phyloP scores from a whole-genome alignment of 1,140 invertebrate genomes.

The Episyrphus balteatus region DNA sequence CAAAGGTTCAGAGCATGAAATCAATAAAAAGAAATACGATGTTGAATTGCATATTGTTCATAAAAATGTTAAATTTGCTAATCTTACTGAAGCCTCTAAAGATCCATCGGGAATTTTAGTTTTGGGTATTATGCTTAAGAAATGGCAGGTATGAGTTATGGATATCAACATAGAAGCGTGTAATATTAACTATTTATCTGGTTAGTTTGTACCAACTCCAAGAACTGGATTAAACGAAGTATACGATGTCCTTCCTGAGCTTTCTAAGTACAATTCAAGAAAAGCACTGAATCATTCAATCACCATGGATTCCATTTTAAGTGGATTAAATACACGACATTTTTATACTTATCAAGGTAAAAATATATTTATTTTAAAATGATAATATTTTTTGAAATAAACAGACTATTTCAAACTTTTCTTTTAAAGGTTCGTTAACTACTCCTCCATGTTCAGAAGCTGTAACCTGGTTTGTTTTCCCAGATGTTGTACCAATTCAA shows the following conservation, averaged over 20 bases:
- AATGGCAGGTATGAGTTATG: not conserved
- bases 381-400: too few species aligned
- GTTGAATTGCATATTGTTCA: constrained; percentile 31
- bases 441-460: constrained; percentile 38
- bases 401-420: not conserved
- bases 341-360: too few species aligned
- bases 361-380: too few species aligned
- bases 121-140: constrained; percentile 20
- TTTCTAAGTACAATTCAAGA: too few species aligned
- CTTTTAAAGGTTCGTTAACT: constrained; percentile 68
- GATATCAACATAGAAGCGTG: not conserved
- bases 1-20: constrained; percentile 22
- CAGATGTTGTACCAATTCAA: constrained; percentile 14
- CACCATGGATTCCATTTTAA: too few species aligned
- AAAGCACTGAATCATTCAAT: too few species aligned
- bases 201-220: not conserved
- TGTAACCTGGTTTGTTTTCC: constrained; percentile 26
- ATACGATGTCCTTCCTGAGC: not conserved
- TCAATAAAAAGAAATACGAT: constrained; percentile 17
- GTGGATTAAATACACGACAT: too few species aligned
- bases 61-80: constrained; percentile 15
- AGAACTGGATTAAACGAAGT: not conserved
- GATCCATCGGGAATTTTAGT: constrained; percentile 21
- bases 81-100: constrained; percentile 12
- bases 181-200: not conserved